Percentiles rank a stretch among this genome's conserved stretches.
These are phyloP conservation scores for Saguinus midas DNA, from an alignment of 2,113 vertebrate species.

Conservation along the genomic window DNA sequence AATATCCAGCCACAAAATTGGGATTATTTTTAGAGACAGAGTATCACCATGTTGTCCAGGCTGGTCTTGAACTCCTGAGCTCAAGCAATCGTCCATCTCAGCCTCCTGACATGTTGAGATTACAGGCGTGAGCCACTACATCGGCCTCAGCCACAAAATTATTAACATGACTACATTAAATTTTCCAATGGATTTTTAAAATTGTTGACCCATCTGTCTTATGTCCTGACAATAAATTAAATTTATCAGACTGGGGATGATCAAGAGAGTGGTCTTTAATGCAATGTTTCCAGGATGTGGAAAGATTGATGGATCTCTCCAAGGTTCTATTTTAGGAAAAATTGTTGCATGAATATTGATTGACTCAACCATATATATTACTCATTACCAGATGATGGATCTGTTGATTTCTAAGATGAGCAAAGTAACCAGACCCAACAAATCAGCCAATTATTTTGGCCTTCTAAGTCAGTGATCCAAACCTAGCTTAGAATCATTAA, in stretches of 20 bases:
- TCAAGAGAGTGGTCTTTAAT: neutral
- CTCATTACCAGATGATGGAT: neutral
- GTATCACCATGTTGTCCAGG: no score
- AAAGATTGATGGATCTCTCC: neutral
- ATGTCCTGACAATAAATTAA: neutral
- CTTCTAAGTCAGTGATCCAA: slow-evolving; percentile 23
- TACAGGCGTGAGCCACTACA: no score
- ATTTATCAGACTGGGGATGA: neutral
- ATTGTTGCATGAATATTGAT: slow-evolving; percentile 48
- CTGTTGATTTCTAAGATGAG: slow-evolving; percentile 17
- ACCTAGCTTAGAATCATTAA: neutral
- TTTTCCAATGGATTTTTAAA: slow-evolving; percentile 2
- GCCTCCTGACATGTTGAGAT: no score
- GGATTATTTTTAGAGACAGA: no score
- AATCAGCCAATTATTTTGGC: slow-evolving; percentile 15
- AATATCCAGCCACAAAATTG: neutral
- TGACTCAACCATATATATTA: neutral
- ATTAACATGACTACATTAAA: slow-evolving; percentile 30
- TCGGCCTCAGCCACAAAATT: neutral
- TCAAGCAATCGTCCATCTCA: no score
- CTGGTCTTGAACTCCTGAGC: no score
- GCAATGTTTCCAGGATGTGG: neutral
- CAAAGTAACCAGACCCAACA: neutral
- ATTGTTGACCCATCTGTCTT: neutral
- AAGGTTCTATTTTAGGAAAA: slow-evolving; percentile 28